Conservation (phyloP, 2,113 vertebrate species). For the Mesembrinibis cayennensis region DNA sequence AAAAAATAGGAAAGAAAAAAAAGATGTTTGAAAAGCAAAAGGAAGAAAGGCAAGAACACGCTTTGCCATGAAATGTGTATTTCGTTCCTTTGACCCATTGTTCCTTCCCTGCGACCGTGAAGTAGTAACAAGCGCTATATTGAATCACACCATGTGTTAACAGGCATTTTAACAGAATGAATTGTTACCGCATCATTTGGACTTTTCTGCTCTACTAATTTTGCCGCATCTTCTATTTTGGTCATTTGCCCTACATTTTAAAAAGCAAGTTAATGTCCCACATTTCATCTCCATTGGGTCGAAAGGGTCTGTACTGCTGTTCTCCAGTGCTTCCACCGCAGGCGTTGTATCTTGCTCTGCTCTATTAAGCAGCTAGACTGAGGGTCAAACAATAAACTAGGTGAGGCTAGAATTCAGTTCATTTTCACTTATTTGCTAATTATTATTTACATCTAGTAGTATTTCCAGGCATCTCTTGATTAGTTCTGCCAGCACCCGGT, state of each 20-base stretch:
- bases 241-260: conserved; percentile 50
- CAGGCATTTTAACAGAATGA: background rate
- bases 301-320: background rate
- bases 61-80: background rate
- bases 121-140: background rate
- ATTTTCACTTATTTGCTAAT: background rate
- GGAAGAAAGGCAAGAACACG: background rate
- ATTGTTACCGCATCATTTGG: conserved; percentile 21
- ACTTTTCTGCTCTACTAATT: conserved; percentile 67
- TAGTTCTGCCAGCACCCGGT: background rate
- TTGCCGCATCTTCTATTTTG: conserved; percentile 50
- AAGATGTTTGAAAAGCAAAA: background rate
- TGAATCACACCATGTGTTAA: background rate
- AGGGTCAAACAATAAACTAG: background rate
- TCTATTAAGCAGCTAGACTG: background rate
- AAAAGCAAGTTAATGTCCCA: background rate
- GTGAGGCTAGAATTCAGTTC: background rate
- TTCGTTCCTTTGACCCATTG: background rate
- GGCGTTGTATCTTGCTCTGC: background rate
- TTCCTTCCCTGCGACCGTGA: background rate
- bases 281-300: background rate
- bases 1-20: background rate
- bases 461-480: background rate
- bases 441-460: background rate
- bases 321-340: background rate